These are phyloP conservation scores for Tryphoninae sp. DNA, from an alignment of 2,888 invertebrate genomes.

Conservation along the genomic window DNA sequence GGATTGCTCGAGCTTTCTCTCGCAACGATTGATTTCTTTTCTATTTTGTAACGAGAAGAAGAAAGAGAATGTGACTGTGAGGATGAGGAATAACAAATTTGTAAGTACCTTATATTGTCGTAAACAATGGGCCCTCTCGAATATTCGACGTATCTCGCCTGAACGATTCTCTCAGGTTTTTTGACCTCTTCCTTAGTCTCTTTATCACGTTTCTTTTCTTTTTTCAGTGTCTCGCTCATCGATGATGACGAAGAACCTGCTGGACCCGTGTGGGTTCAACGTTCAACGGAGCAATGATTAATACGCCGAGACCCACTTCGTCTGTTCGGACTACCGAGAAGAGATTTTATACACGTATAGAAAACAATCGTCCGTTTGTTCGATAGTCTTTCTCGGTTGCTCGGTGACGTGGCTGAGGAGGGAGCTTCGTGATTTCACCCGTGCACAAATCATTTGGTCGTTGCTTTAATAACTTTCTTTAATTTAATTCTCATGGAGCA, in stretches of 20 bases:
- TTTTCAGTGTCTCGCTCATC: conserved; percentile 58
- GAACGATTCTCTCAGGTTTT: conserved; percentile 56
- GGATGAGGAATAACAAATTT: conserved; percentile 25
- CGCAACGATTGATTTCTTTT: conserved; percentile 72
- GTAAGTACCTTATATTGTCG: conserved; percentile 71
- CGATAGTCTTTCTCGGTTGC: conserved; percentile 48
- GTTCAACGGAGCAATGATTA: conserved; percentile 47
- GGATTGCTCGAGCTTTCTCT: conserved; percentile 66
- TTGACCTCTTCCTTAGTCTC: conserved; percentile 52
- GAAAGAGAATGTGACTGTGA: conserved; percentile 15
- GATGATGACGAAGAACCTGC: conserved; percentile 15
- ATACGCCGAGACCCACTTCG: conserved; percentile 32
- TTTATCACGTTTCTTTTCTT: conserved; percentile 63
- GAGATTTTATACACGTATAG: background rate
- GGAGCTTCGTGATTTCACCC: background rate
- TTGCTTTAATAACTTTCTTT: no score
- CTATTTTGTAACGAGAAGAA: conserved; percentile 58
- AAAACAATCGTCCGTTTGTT: conserved; percentile 62
- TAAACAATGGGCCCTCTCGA: conserved; percentile 64
- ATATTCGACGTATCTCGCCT: conserved; percentile 51
- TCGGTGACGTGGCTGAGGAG: conserved; percentile 12
- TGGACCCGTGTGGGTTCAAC: conserved; percentile 33
- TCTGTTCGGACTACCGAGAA: conserved; percentile 37
- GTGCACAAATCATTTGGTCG: background rate
- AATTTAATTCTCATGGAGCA: no score